Conservation (phyloP, 2,113 vertebrate species). For the Grammomys surdaster region DNA sequence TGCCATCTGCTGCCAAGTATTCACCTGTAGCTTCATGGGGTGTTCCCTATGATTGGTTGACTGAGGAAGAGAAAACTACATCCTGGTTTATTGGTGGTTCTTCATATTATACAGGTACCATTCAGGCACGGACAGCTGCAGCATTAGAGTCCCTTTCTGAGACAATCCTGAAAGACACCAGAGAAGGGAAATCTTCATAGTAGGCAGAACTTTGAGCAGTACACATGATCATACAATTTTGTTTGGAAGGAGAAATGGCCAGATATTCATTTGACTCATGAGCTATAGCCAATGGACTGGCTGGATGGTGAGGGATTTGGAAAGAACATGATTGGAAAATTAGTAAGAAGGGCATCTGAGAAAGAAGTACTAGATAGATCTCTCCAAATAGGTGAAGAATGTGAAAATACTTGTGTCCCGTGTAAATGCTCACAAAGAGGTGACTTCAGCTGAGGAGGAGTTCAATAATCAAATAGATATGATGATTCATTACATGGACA, state of each 20-base stretch:
- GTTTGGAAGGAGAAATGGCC: neutral
- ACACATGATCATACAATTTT: neutral
- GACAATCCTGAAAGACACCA: too few relatives aligned
- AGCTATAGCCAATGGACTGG: too few relatives aligned
- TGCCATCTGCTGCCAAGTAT: neutral
- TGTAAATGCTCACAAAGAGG: neutral
- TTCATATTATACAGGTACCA: neutral
- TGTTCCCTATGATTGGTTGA: neutral
- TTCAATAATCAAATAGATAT: neutral
- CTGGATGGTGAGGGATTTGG: neutral
- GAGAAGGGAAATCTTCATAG: too few relatives aligned
- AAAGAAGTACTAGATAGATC: neutral
- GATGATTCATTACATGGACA: neutral
- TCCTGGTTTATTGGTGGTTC: neutral
- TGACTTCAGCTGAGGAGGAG: neutral
- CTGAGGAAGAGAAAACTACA: neutral
- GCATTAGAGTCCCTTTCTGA: neutral
- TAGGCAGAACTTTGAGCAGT: neutral
- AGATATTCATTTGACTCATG: too few relatives aligned
- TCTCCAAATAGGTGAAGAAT: neutral
- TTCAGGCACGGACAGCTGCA: neutral
- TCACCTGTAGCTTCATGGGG: neutral
- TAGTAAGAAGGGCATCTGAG: neutral
- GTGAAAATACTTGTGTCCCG: neutral
- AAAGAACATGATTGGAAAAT: neutral